Percentiles rank a stretch among this genome's conserved stretches.
phyloP scores from a whole-genome alignment of 2,797 vertebrate genomes.

The Microchirus variegatus region DNA sequence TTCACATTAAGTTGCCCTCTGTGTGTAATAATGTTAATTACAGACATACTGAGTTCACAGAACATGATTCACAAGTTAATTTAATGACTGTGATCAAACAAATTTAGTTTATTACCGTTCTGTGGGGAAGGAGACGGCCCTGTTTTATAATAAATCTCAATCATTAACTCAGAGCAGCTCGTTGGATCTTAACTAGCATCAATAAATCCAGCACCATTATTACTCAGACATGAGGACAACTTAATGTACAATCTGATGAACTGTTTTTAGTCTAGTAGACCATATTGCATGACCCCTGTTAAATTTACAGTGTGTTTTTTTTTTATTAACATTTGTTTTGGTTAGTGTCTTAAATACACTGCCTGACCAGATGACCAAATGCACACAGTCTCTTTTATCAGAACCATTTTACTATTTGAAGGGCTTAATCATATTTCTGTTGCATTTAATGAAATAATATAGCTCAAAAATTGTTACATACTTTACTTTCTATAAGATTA shows the following conservation, averaged over 20 bases:
- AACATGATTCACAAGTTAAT: neutral
- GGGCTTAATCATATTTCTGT: conserved; percentile 36
- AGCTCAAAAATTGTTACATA: neutral
- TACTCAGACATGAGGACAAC: conserved; percentile 62
- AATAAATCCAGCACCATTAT: conserved; percentile 14
- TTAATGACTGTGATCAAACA: neutral
- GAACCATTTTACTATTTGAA: conserved; percentile 2
- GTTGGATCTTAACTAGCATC: neutral
- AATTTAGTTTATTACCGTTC: neutral
- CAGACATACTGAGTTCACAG: neutral
- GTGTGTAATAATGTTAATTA: conserved; percentile 46
- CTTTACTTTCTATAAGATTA: neutral
- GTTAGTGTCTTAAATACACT: conserved; percentile 73
- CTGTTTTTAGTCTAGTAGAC: conserved; percentile 63
- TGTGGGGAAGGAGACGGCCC: conserved; percentile 1
- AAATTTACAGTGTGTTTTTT: conserved; percentile 76
- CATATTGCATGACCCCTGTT: conserved; percentile 78
- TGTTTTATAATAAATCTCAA: conserved; percentile 10
- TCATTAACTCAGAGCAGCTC: neutral
- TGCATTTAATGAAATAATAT: conserved; percentile 58
- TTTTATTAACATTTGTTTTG: conserved; percentile 76
- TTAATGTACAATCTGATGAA: conserved; percentile 75
- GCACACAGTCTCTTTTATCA: conserved; percentile 70
- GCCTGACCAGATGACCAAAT: conserved; percentile 73
- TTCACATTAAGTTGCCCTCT: conserved; percentile 75